Conservation (phyloP, 2,888 invertebrate genomes). For the Drosophila quasianomalipes region DNA sequence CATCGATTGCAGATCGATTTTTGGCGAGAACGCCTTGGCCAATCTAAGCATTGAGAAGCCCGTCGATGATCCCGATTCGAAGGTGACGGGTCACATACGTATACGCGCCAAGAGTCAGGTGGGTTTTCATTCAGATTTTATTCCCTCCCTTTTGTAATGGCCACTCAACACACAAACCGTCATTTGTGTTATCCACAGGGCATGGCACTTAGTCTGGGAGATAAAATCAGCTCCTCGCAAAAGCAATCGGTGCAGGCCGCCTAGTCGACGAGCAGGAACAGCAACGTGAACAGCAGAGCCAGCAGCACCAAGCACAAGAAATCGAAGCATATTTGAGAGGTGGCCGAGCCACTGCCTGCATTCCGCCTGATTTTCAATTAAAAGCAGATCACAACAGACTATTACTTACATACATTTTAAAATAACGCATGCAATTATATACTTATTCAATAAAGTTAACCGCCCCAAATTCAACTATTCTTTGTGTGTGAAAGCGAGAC, state of each 20-base stretch:
- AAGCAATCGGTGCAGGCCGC: slow-evolving; percentile 87
- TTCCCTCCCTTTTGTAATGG: neutral
- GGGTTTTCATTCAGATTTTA: slow-evolving; percentile 46
- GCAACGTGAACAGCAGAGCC: slow-evolving; percentile 3
- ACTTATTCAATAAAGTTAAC: slow-evolving; percentile 56
- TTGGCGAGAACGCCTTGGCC: slow-evolving; percentile 99
- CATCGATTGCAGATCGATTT: slow-evolving; percentile 90
- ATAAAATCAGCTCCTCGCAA: slow-evolving; percentile 98
- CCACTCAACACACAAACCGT: neutral
- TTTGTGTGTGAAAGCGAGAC: slow-evolving; percentile 1
- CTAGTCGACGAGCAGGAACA: slow-evolving; percentile 53
- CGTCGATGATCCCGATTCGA: slow-evolving; percentile 93
- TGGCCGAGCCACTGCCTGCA: slow-evolving; percentile 49
- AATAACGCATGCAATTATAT: slow-evolving; percentile 39
- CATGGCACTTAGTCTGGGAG: slow-evolving; percentile 99
- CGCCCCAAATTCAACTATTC: slow-evolving; percentile 16
- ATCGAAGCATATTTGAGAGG: slow-evolving; percentile 32
- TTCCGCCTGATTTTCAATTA: slow-evolving; percentile 51
- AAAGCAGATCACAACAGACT: slow-evolving; percentile 47
- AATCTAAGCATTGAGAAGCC: slow-evolving; percentile 99
- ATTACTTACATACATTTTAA: slow-evolving; percentile 41
- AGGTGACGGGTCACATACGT: slow-evolving; percentile 98
- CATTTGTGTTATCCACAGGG: slow-evolving; percentile 88
- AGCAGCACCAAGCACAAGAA: slow-evolving; percentile 35
- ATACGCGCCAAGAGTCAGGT: slow-evolving; percentile 99